phyloP scores from a whole-genome alignment of 2,113 vertebrate species.

The Dasyprocta punctata region DNA sequence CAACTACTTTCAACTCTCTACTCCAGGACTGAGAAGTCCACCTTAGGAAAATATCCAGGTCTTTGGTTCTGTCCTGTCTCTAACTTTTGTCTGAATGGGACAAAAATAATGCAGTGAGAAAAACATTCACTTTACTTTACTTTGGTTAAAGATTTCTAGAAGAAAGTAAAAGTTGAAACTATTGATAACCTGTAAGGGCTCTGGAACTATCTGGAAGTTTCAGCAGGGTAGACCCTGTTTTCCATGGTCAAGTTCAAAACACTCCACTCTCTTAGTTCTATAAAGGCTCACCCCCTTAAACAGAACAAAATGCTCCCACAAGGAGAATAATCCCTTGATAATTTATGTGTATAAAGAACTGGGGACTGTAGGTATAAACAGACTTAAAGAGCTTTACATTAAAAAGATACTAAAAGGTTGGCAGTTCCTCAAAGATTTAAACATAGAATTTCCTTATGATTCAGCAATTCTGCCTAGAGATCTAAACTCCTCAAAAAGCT shows the following conservation, averaged over 20 bases:
- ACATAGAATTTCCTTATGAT: constrained; percentile 29
- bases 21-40: not conserved
- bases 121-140: constrained; percentile 36
- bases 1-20: not conserved
- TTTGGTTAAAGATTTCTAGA: constrained; percentile 39
- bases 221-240: too few relatives aligned
- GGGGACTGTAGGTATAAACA: constrained; percentile 47
- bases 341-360: constrained; percentile 51
- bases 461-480: not conserved
- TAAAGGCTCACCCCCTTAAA: constrained; percentile 47
- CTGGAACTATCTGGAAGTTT: constrained; percentile 32
- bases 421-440: constrained; percentile 57
- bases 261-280: not conserved
- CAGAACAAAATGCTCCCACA: constrained; percentile 56
- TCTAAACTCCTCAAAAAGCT: not conserved
- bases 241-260: constrained; percentile 52
- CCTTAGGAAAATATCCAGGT: not conserved
- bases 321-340: constrained; percentile 38
- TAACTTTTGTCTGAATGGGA: constrained; percentile 9
- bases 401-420: constrained; percentile 54
- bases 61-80: constrained; percentile 11
- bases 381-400: constrained; percentile 60
- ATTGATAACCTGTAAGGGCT: constrained; percentile 22
- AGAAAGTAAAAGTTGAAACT: constrained; percentile 51
- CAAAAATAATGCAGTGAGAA: constrained; percentile 37